phyloP scores from a whole-genome alignment of 2,797 vertebrate species.

The Danionella dracula region DNA sequence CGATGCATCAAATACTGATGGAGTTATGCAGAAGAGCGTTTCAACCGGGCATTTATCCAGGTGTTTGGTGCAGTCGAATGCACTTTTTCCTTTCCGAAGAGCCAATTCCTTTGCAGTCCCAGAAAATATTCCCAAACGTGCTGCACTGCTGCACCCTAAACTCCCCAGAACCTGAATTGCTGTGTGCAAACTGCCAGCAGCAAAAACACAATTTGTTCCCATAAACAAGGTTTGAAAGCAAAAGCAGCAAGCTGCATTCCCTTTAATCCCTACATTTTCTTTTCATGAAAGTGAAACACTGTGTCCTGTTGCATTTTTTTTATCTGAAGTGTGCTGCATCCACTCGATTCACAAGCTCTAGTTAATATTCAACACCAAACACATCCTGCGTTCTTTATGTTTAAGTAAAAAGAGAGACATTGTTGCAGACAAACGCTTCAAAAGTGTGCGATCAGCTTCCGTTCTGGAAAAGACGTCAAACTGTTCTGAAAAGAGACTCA shows the following conservation, averaged over 20 bases:
- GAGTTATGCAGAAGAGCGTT: background rate
- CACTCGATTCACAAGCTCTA: too few species aligned
- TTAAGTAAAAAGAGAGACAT: background rate
- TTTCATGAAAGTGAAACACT: background rate
- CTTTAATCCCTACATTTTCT: background rate
- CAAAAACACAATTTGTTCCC: background rate
- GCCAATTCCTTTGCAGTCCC: background rate
- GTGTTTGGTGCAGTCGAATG: background rate
- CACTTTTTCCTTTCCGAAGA: background rate
- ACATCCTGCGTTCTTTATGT: background rate
- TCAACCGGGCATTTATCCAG: background rate
- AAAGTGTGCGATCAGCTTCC: background rate
- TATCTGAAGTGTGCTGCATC: too few species aligned
- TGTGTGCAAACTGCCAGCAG: too few species aligned
- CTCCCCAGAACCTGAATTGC: background rate
- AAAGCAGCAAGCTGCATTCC: background rate
- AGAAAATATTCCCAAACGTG: background rate
- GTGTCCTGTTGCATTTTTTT: background rate
- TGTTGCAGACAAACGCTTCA: background rate
- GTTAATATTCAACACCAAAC: background rate
- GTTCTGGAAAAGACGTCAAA: conserved; percentile 17
- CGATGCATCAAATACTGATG: background rate
- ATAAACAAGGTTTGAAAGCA: background rate
- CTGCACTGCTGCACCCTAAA: background rate
- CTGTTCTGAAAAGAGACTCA: conserved; percentile 22